Percentiles rank a stretch among this genome's conserved stretches.
Evolutionary conservation across 1,140 invertebrate species (phyloP).

Genomic region (Drosophila tristis): DNA sequence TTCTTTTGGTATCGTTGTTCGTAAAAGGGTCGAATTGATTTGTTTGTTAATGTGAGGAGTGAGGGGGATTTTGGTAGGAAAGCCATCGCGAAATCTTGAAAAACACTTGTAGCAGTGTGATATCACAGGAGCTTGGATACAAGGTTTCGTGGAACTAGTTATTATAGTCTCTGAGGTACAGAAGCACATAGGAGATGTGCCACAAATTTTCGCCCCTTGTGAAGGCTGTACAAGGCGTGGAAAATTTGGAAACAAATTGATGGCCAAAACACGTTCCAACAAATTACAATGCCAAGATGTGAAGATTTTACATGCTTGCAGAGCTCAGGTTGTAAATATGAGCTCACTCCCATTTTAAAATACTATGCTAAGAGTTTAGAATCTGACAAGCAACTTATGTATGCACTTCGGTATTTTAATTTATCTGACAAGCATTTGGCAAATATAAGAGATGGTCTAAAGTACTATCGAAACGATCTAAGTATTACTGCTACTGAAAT

Average conservation of each 20-base stretch:
- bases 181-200: no score
- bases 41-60: no score
- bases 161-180: no score
- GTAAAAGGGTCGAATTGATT: no score
- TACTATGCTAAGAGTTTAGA: constrained; percentile 86
- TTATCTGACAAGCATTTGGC: constrained; percentile 23
- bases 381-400: constrained; percentile 85
- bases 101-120: no score
- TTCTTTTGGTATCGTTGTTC: no score
- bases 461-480: not conserved
- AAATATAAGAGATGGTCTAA: constrained; percentile 26
- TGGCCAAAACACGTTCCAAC: constrained; percentile 85
- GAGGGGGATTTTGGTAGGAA: no score
- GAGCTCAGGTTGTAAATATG: constrained; percentile 86
- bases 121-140: no score
- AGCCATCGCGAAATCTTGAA: no score
- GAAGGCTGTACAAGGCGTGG: no score
- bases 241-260: constrained; percentile 71
- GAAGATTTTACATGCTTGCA: constrained; percentile 77
- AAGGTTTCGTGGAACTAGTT: no score
- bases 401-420: constrained; percentile 71
- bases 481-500: not conserved
- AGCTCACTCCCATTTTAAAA: constrained; percentile 88
- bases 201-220: no score
- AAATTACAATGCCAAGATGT: constrained; percentile 86